These are phyloP conservation scores for Aspiorhynchus laticeps DNA, from an alignment of 2,113 vertebrate genomes.

Conservation along the genomic window DNA sequence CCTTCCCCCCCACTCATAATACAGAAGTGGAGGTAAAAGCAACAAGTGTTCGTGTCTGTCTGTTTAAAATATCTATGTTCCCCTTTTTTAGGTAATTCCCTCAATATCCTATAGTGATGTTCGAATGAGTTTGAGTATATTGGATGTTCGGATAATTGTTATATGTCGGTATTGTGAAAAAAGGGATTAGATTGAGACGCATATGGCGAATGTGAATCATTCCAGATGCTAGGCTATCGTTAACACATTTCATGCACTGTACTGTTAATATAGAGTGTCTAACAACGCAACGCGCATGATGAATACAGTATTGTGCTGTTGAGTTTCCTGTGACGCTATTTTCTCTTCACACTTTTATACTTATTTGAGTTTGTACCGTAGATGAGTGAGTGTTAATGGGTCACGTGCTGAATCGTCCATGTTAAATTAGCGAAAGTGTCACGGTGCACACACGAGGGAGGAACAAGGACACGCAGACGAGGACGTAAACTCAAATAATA, in stretches of 20 bases:
- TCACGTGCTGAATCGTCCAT: neutral
- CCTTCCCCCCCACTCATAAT: neutral
- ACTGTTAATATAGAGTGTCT: neutral
- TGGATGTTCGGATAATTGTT: too few relatives aligned
- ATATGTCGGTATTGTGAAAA: too few relatives aligned
- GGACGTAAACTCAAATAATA: too few relatives aligned
- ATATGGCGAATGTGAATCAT: too few relatives aligned
- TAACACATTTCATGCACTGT: neutral
- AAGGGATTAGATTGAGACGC: too few relatives aligned
- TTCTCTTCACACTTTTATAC: neutral
- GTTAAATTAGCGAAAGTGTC: neutral
- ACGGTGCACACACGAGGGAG: too few relatives aligned
- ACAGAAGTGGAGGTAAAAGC: neutral
- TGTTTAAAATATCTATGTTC: too few relatives aligned
- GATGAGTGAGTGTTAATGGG: neutral
- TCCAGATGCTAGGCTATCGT: neutral
- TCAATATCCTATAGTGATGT: too few relatives aligned
- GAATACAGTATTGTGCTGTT: neutral
- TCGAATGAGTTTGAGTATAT: too few relatives aligned
- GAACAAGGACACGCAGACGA: too few relatives aligned
- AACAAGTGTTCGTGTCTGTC: too few relatives aligned
- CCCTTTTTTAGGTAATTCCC: too few relatives aligned
- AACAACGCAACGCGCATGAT: neutral
- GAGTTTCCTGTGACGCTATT: neutral
- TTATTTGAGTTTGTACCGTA: neutral